Percentiles rank a stretch among this genome's conserved stretches.
Conservation (phyloP, 2,888 invertebrate genomes). For the Temnothorax unifasciatus region DNA sequence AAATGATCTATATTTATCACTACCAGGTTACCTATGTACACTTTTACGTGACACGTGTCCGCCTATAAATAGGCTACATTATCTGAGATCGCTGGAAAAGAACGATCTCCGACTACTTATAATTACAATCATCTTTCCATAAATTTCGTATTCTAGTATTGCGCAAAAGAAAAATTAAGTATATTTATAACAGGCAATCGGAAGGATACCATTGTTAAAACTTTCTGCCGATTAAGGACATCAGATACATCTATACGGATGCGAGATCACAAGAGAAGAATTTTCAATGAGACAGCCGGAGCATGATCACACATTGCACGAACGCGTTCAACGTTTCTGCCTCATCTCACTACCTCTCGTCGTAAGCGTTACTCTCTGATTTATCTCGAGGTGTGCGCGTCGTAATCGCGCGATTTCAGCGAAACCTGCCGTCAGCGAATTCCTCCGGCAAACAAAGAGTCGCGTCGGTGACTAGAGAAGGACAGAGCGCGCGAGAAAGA, state of each 20-base stretch:
- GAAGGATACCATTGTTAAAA: neutral
- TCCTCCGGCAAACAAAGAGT: constrained; percentile 73
- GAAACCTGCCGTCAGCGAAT: constrained; percentile 78
- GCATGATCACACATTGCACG: constrained; percentile 46
- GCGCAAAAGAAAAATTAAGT: neutral
- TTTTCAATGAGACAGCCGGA: constrained; percentile 7
- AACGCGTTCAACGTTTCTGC: constrained; percentile 3
- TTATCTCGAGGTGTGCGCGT: constrained; percentile 71
- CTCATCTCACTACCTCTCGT: constrained; percentile 36
- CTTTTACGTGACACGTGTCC: neutral
- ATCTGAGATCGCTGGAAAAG: neutral
- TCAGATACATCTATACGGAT: neutral
- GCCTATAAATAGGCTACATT: constrained; percentile 14
- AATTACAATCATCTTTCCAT: neutral
- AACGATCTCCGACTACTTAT: constrained; percentile 10
- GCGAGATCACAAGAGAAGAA: neutral
- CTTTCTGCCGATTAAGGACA: neutral
- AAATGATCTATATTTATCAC: constrained; percentile 48
- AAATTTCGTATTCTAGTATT: neutral
- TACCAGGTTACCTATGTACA: neutral
- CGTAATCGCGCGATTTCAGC: constrained; percentile 72
- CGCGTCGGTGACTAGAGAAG: constrained; percentile 47
- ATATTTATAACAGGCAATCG: neutral
- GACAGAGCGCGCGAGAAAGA: constrained; percentile 34
- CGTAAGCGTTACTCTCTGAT: constrained; percentile 55